Percentiles rank a stretch among this genome's conserved stretches.
Evolutionary conservation across 2,797 vertebrate genomes (phyloP).

Genomic region (Oreochromis mossambicus): DNA sequence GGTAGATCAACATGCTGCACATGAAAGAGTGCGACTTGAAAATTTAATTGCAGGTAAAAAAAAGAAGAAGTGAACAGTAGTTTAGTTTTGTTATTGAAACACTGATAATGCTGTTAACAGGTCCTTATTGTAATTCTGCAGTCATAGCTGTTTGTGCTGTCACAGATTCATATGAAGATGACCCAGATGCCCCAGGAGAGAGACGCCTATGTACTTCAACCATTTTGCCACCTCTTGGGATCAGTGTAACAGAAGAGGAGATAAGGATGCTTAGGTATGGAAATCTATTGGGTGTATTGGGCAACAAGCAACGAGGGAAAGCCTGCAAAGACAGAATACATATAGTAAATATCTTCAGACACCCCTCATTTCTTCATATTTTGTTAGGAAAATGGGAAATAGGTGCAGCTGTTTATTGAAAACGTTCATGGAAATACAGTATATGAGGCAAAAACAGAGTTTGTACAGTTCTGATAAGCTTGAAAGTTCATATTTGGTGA

Average conservation of each 20-base stretch:
- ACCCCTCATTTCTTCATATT: neutral
- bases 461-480: neutral
- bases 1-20: constrained; percentile 96
- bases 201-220: constrained; percentile 86
- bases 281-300: neutral
- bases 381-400: neutral
- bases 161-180: constrained; percentile 88
- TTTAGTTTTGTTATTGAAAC: neutral
- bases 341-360: neutral
- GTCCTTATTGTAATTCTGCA: neutral
- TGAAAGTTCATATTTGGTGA: neutral
- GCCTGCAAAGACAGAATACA: neutral
- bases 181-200: constrained; percentile 74
- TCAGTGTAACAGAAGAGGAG: constrained; percentile 87
- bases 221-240: constrained; percentile 85
- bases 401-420: neutral
- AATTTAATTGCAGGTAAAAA: constrained; percentile 85
- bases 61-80: neutral
- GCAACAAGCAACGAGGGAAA: neutral
- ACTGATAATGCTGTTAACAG: neutral
- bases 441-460: neutral
- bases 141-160: neutral
- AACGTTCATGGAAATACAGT: neutral
- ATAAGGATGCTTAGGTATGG: constrained; percentile 85
- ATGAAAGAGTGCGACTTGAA: constrained; percentile 93